Percentiles rank a stretch among this genome's conserved stretches.
Evolutionary conservation across 2,888 invertebrate genomes (phyloP).

Genomic region (Apamea epomidion): DNA sequence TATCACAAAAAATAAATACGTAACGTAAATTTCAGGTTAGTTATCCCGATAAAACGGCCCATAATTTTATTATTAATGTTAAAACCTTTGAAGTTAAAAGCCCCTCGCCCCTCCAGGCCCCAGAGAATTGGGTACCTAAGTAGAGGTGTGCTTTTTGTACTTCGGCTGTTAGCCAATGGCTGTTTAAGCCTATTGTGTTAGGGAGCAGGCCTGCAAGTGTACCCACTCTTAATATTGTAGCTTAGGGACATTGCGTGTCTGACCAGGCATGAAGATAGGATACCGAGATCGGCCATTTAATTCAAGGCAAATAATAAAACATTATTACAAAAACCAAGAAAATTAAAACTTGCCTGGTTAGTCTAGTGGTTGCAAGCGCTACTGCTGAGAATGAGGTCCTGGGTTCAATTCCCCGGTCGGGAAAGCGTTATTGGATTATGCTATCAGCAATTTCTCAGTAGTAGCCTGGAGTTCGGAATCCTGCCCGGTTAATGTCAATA

Average conservation of each 20-base stretch:
- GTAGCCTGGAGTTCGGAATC: background rate
- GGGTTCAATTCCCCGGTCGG: background rate
- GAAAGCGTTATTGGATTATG: background rate
- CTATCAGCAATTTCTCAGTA: background rate
- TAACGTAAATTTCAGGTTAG: background rate
- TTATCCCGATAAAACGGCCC: background rate
- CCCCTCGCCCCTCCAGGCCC: slow-evolving; percentile 7
- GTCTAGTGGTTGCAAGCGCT: background rate
- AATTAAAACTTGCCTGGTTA: background rate
- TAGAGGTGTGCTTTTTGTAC: slow-evolving; percentile 15
- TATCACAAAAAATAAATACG: background rate
- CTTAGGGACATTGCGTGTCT: background rate
- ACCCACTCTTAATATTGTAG: background rate
- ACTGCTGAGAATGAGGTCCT: background rate
- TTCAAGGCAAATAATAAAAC: background rate
- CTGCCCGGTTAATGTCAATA: background rate
- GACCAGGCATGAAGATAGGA: no score
- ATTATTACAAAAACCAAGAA: background rate
- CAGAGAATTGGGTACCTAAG: slow-evolving; percentile 3
- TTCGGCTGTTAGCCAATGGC: background rate
- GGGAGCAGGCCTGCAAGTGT: background rate
- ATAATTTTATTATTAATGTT: slow-evolving; percentile 7
- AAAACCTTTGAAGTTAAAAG: slow-evolving; percentile 39
- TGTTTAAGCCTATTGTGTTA: slow-evolving; percentile 7
- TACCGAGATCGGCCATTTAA: background rate